Percentiles rank a stretch among this genome's conserved stretches.
Evolutionary conservation across 2,888 invertebrate species (phyloP).

Genomic region (Limnephilus lunatus): DNA sequence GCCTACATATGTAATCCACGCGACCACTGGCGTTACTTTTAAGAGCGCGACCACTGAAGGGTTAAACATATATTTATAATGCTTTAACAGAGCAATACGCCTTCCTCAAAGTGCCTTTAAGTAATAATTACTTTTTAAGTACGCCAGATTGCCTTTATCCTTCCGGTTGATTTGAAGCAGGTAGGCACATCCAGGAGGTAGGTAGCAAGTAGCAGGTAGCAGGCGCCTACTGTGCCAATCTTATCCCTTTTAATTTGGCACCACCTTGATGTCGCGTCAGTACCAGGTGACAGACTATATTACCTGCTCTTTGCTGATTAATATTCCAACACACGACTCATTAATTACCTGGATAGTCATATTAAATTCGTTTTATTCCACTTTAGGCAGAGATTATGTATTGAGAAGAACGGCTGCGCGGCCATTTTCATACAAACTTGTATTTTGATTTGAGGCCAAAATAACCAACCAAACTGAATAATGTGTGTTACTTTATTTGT

Average conservation of each 20-base stretch:
- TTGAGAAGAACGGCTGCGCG: no score
- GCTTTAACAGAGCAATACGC: background rate
- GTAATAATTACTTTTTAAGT: background rate
- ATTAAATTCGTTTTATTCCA: background rate
- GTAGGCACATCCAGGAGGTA: background rate
- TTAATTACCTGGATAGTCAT: background rate
- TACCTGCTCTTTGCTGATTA: background rate
- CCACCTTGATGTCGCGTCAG: conserved; percentile 35
- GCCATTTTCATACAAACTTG: no score
- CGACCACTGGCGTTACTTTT: no score
- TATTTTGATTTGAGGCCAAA: no score
- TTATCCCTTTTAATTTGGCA: conserved; percentile 26
- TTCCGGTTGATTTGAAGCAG: background rate
- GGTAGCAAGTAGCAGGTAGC: background rate
- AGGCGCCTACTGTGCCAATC: background rate
- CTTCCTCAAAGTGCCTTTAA: background rate
- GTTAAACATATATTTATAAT: background rate
- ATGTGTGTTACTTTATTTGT: no score
- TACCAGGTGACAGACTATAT: conserved; percentile 30
- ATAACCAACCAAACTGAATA: no score
- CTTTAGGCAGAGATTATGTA: no score
- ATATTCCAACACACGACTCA: background rate
- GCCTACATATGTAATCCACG: no score
- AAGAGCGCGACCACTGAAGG: no score
- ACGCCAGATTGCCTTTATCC: background rate